Evolutionary conservation across 2,113 vertebrate species (phyloP).

Genomic region (Pelecanoides urinatrix): DNA sequence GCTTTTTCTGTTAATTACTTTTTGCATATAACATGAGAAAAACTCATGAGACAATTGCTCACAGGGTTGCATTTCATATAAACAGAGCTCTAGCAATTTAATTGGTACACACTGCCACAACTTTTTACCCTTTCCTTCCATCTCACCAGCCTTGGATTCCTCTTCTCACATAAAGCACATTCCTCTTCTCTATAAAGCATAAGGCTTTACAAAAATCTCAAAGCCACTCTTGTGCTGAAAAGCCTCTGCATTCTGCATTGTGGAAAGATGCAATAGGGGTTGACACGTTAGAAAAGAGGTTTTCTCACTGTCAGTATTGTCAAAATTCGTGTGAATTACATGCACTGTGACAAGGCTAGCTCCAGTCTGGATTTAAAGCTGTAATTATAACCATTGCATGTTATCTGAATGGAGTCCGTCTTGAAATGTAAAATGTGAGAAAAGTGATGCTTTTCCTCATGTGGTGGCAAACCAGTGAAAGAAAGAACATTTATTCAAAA

Average conservation of each 20-base stretch:
- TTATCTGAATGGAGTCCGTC: neutral
- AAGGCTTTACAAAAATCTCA: neutral
- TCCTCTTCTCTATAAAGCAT: neutral
- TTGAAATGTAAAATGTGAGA: neutral
- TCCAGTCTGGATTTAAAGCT: neutral
- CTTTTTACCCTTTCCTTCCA: neutral
- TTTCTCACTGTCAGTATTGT: neutral
- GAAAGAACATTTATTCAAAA: neutral
- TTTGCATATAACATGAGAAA: constrained; percentile 33
- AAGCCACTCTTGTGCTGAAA: neutral
- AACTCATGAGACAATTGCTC: neutral
- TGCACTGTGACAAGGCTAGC: neutral
- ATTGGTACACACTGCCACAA: neutral
- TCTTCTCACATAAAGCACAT: neutral
- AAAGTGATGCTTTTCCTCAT: neutral
- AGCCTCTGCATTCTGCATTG: neutral
- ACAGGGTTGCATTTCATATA: neutral
- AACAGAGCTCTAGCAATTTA: neutral
- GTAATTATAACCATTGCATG: neutral
- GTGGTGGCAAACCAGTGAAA: neutral
- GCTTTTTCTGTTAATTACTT: constrained; percentile 50
- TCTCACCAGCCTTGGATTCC: neutral
- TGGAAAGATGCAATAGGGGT: neutral
- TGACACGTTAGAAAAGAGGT: neutral
- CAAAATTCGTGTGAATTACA: neutral